Evolutionary conservation across 1,140 invertebrate species (phyloP).

Genomic region (Manduca sexta): DNA sequence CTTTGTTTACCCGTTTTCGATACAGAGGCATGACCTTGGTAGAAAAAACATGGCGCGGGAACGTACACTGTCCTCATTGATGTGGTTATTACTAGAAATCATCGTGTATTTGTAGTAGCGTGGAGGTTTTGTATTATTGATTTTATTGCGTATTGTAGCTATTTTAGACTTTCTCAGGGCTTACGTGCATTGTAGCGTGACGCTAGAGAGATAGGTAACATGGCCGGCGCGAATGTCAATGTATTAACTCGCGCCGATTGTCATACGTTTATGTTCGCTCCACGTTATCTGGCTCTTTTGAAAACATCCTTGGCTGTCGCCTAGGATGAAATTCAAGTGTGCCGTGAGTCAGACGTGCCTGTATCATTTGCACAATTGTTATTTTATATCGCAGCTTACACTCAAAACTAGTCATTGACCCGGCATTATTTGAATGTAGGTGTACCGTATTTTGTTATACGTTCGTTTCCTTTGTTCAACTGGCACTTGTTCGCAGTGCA

Average conservation of each 20-base stretch:
- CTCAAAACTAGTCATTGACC: conserved; percentile 56
- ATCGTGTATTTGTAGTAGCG: conserved; percentile 12
- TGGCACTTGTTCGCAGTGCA: conserved; percentile 12
- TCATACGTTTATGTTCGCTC: conserved; percentile 26
- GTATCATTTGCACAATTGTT: conserved; percentile 24
- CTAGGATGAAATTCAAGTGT: conserved; percentile 18
- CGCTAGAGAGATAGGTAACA: conserved; percentile 58
- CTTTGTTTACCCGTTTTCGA: conserved; percentile 68
- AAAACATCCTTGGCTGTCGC: conserved; percentile 18
- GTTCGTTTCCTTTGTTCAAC: conserved; percentile 53
- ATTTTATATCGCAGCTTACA: conserved; percentile 31
- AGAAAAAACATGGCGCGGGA: conserved; percentile 68
- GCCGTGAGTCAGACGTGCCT: conserved; percentile 10
- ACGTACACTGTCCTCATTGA: conserved; percentile 48
- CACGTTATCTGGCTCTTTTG: conserved; percentile 15
- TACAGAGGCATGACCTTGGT: conserved; percentile 66
- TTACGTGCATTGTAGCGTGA: conserved; percentile 61
- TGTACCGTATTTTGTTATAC: conserved; percentile 37
- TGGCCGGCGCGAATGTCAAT: conserved; percentile 66
- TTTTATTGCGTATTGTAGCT: conserved; percentile 43
- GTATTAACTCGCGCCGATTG: conserved; percentile 29
- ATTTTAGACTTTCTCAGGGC: conserved; percentile 55
- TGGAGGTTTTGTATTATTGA: conserved; percentile 35
- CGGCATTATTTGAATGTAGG: conserved; percentile 58
- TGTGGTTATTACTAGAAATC: conserved; percentile 32